A percentile compares a stretch with the other conserved stretches of the same genome.
phyloP scores from a whole-genome alignment of 2,888 invertebrate species.

The Ophioninae sp. region DNA sequence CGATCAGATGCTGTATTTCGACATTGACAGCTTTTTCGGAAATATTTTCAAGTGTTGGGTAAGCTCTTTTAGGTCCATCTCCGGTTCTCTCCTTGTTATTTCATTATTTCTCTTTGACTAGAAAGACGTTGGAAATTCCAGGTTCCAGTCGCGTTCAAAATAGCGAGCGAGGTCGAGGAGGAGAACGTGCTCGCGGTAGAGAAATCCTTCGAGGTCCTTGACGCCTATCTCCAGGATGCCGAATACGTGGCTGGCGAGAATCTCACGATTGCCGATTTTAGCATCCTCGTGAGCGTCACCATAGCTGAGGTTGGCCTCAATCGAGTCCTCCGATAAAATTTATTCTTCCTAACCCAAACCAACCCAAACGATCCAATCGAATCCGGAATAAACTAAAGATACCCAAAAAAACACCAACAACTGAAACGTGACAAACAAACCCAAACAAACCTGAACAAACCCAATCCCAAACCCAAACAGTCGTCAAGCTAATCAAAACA shows the following conservation, averaged over 20 bases:
- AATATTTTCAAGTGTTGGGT: slow-evolving; percentile 88
- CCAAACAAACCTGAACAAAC: too few species aligned
- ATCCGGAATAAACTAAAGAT: background rate
- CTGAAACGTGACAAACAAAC: too few species aligned
- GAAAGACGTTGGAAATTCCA: slow-evolving; percentile 70
- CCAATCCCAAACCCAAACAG: too few species aligned
- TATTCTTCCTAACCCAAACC: too few species aligned
- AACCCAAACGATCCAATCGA: too few species aligned
- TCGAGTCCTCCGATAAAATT: too few species aligned
- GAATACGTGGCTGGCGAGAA: slow-evolving; percentile 86
- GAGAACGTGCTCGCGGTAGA: slow-evolving; percentile 81
- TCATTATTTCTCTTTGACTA: background rate
- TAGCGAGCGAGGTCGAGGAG: slow-evolving; percentile 66
- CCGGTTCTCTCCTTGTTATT: background rate
- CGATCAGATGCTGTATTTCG: slow-evolving; percentile 91
- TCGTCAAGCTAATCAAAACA: too few species aligned
- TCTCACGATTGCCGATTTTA: slow-evolving; percentile 87
- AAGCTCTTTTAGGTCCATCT: slow-evolving; percentile 77
- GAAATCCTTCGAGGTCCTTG: slow-evolving; percentile 84
- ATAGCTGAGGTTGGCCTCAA: slow-evolving; percentile 80
- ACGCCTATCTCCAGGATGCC: slow-evolving; percentile 83
- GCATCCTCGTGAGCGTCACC: slow-evolving; percentile 84
- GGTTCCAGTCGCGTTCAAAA: slow-evolving; percentile 85
- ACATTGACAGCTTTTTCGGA: slow-evolving; percentile 88
- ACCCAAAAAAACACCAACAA: background rate